Base-by-base conservation (phyloP, 2,888 invertebrate species). In the Baronia brevicornis region DNA sequence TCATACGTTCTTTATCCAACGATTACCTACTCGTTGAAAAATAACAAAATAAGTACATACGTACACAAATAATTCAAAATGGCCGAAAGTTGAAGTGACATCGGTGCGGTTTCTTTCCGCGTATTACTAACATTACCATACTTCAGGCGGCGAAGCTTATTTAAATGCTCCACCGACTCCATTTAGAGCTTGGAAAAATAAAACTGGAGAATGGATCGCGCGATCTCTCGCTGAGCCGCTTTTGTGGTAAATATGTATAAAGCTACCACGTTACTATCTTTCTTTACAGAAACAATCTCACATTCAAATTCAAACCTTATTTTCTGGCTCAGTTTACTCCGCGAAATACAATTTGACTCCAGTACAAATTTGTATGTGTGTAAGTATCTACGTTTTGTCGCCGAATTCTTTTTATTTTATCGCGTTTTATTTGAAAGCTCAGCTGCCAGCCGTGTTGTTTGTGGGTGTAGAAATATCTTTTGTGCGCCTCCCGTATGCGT, bases 81-180 rank as follows among this genome's bases (percentile, higher is more conserved):
- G 80, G 80, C 77, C 54, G 60, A 52, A 55, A 41, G 43, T 54
- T 53, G 54, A 50, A 61, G 56, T 61, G 61, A 60, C 36, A 36
- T 13, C 57, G 58, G 64, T 67, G 71, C 70, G 71, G 74, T 78
- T 78, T 71, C 79, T 75, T 72, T 65, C 62, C 68, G 68, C 73
- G 79, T 79, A 80, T 80, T 80, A 80, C 75, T 67, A 66, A 74
- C 79, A 84, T 84, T 84, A 84, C 80, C 84, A 82, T 84, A 80
- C 79, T 80, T 78, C 78, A 79, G 77, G 61, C 75, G 65, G 61
- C 68, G 80, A 70, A 72, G 82, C 80, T 84, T 84, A 84, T 84
- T 82, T 82, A 84, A 84, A 84, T 84, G 84, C 80, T 77, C 80
- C 82, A 80, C 82, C 78, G 84, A 79, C 82, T 84, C 82, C 82